Percentiles rank a stretch among this genome's conserved stretches.
phyloP scores from a whole-genome alignment of 2,113 vertebrate genomes.

The Melanerpes formicivorus region DNA sequence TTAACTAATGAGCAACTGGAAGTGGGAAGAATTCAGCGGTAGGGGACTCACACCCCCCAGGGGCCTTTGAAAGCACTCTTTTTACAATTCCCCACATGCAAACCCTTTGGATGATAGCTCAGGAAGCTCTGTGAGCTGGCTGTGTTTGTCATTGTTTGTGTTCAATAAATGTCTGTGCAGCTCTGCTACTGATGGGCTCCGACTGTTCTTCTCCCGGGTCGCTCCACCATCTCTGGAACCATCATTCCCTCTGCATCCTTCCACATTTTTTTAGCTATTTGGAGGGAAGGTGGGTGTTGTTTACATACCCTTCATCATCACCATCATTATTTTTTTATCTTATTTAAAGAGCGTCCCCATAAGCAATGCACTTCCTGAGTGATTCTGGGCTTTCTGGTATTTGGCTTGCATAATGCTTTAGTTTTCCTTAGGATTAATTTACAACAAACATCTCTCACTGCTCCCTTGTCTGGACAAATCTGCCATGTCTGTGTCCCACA shows the following conservation, averaged over 20 bases:
- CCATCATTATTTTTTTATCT: background rate
- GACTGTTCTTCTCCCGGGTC: constrained; percentile 46
- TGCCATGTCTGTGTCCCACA: constrained; percentile 3
- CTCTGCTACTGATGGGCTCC: constrained; percentile 63
- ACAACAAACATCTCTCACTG: background rate
- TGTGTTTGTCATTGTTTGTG: constrained; percentile 66
- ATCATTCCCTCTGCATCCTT: background rate
- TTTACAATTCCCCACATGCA: constrained; percentile 4
- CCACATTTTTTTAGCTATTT: background rate
- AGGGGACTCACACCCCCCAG: background rate
- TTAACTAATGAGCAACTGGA: background rate
- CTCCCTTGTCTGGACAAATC: background rate
- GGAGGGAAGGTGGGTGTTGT: background rate
- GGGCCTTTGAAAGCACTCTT: constrained; percentile 35
- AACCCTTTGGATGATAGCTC: constrained; percentile 56
- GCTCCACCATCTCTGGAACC: background rate
- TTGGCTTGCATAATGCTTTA: background rate
- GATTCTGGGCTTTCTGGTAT: background rate
- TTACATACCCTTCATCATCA: background rate
- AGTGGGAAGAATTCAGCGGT: background rate
- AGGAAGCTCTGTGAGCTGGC: constrained; percentile 69
- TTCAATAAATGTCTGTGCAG: constrained; percentile 79
- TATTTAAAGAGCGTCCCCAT: background rate
- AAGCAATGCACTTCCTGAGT: background rate
- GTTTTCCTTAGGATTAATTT: background rate